Conservation (phyloP, 2,113 vertebrate genomes). For the Dromiciops gliroides region DNA sequence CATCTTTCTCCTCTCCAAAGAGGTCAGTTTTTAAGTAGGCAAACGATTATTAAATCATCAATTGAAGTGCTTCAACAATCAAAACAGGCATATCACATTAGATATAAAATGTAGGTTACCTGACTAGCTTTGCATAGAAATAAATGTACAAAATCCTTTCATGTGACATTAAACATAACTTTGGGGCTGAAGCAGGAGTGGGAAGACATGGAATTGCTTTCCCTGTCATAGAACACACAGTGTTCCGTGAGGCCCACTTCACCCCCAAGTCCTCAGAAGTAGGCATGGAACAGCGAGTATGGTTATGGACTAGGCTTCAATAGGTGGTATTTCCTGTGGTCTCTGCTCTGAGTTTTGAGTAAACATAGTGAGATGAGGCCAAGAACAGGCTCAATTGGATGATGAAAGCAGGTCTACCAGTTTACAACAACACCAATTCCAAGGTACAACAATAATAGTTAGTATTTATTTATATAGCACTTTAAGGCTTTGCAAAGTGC, state of each 20-base stretch:
- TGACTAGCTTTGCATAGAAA: neutral
- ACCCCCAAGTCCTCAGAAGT: neutral
- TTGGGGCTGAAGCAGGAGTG: neutral
- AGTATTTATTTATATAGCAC: neutral
- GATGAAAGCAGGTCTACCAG: neutral
- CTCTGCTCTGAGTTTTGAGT: neutral
- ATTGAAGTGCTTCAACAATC: neutral
- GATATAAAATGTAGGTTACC: neutral
- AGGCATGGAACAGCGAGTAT: neutral
- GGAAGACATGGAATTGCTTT: neutral
- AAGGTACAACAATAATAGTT: neutral
- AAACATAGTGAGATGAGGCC: neutral
- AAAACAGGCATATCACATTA: neutral
- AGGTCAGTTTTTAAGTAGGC: neutral
- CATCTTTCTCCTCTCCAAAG: neutral
- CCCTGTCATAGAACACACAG: neutral
- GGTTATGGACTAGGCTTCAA: neutral
- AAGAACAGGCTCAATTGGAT: neutral
- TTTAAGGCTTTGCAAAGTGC: no score
- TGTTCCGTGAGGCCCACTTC: neutral
- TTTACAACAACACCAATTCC: neutral
- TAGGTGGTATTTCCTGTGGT: neutral
- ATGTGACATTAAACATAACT: neutral
- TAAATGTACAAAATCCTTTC: neutral
- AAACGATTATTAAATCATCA: neutral